These are phyloP conservation scores for Leptinotarsa tumamoca DNA, from an alignment of 2,888 invertebrate genomes.

Conservation along the genomic window DNA sequence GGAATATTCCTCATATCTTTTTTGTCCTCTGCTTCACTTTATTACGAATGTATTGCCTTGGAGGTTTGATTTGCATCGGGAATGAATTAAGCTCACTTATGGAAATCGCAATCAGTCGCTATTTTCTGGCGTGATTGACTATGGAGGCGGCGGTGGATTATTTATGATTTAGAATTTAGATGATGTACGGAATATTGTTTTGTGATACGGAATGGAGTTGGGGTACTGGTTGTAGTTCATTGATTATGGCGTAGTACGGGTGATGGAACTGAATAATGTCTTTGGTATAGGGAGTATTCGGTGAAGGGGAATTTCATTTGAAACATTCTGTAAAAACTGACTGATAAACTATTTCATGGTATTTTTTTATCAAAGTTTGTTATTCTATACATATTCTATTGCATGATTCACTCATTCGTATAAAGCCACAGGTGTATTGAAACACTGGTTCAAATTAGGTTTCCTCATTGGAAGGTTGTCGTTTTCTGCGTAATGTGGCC, in stretches of 20 bases:
- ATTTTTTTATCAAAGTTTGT: no score
- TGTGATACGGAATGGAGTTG: slow-evolving; percentile 1
- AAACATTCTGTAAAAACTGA: no score
- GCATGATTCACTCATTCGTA: no score
- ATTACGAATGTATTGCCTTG: slow-evolving; percentile 49
- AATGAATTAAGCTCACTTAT: slow-evolving; percentile 59
- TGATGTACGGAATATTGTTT: slow-evolving; percentile 8
- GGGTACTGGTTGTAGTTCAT: slow-evolving; percentile 8
- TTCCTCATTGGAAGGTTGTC: no score
- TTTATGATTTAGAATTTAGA: slow-evolving; percentile 54
- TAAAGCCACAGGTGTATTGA: no score
- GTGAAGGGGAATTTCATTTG: no score
- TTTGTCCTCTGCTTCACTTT: slow-evolving; percentile 50
- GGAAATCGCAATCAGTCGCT: slow-evolving; percentile 58
- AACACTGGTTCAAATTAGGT: no score
- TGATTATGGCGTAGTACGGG: not conserved
- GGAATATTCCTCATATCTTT: slow-evolving; percentile 32
- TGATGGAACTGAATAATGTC: not conserved
- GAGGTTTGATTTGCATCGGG: slow-evolving; percentile 54
- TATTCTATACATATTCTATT: no score
- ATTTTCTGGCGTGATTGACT: slow-evolving; percentile 55
- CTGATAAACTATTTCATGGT: no score
- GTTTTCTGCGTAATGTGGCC: no score
- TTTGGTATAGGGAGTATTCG: no score
- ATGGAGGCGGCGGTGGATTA: slow-evolving; percentile 49